Base-by-base conservation (phyloP, 2,797 vertebrate genomes). In the Erithacus rubecula region DNA sequence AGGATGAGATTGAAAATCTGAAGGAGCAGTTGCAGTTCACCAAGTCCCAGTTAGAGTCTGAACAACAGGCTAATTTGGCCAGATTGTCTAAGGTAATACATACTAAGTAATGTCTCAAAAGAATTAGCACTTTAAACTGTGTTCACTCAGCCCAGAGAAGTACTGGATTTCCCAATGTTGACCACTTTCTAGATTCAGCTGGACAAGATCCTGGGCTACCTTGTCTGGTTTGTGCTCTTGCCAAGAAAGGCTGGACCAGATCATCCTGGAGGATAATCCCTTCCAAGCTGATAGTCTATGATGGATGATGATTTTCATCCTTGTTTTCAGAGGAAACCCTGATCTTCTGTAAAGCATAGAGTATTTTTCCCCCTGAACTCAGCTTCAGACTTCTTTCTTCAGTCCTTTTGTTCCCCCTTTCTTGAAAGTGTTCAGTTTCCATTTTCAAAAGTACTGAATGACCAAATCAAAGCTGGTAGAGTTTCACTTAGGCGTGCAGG, bases 11-110 rank as follows among this genome's bases (percentile, higher is more conserved):
- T 37, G 97, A 97, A 75, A 96, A 97, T 77, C 95, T 99, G 91
- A 99, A 99, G 97, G 98, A 99, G 47, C 98, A 99, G 93, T 94
- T 99, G 83, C 97, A 98, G 30, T 90, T 97, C 41, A 98, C 98
- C 77, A 98, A 88, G 75, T 97, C 97, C 68, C 98, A 98, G 79
- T 93, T 99, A 62, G 97, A 98, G 92, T 97, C 98, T 52, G 98
- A 98, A 71, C 98, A 99, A 51, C 98, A 98, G 15, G 97, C 97
- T 56, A 95, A 98, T 9, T 90, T 97, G 7, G 79, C 92, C 89
- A 98, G 98, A 95, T 91, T 97, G 67, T 98, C 98, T 72, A 98
- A 99, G 98, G 99, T 99, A 96, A 32, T 75, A 6, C 2, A 4
- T 37, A 16, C 9, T 90, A 56, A 88, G 18, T 22, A 59, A 83